Percentiles rank a stretch among this genome's conserved stretches.
Conservation (phyloP, 2,888 invertebrate species). For the Standfussiana lucernea region DNA sequence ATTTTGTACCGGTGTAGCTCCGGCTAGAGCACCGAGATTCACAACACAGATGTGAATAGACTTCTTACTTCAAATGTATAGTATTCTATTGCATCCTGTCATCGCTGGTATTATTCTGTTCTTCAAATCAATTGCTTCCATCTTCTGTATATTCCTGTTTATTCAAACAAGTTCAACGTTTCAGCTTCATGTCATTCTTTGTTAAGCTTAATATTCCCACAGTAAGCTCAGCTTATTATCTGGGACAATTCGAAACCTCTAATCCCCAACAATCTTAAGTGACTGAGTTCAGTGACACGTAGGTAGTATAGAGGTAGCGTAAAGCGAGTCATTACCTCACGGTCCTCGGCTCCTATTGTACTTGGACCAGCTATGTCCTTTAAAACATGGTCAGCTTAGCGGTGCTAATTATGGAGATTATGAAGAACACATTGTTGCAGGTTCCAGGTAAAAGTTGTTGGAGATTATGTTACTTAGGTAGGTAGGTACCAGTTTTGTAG, state of each 20-base stretch:
- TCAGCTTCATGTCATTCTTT: background rate
- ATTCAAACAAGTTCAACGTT: background rate
- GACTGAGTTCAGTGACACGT: conserved; percentile 59
- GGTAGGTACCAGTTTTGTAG: background rate
- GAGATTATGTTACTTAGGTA: background rate
- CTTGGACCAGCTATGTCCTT: background rate
- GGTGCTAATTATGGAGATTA: background rate
- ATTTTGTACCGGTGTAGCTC: conserved; percentile 25
- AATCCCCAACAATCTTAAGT: conserved; percentile 48
- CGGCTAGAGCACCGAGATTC: conserved; percentile 24
- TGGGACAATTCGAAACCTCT: conserved; percentile 25
- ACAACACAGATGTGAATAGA: background rate
- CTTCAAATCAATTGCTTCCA: conserved; percentile 9
- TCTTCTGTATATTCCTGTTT: conserved; percentile 4
- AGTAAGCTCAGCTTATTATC: conserved; percentile 10
- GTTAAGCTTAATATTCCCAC: background rate
- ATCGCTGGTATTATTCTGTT: background rate
- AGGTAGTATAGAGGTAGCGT: conserved; percentile 9
- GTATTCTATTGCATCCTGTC: background rate
- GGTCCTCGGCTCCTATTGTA: conserved; percentile 19
- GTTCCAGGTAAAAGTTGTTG: background rate
- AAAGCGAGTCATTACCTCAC: conserved; percentile 38
- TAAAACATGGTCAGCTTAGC: background rate
- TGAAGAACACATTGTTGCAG: background rate
- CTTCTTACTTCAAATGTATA: background rate